phyloP scores from a whole-genome alignment of 2,797 vertebrate genomes.

The Oreochromis grahami region DNA sequence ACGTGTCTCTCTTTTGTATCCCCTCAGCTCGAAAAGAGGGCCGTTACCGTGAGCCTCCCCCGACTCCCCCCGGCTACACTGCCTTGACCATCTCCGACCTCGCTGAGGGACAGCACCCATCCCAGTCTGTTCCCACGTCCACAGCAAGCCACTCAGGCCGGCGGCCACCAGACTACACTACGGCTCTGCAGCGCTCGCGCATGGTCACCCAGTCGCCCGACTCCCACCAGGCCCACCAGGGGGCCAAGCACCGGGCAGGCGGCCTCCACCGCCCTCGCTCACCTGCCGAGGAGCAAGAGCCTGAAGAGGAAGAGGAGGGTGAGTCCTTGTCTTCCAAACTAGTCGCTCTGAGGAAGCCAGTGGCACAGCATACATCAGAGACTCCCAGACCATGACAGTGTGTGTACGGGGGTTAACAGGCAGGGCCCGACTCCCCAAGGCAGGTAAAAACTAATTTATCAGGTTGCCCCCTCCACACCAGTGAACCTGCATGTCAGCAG shows the following conservation, averaged over 20 bases:
- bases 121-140: constrained; percentile 70
- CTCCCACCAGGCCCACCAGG: constrained; percentile 74
- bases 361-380: constrained; percentile 69
- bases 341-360: constrained; percentile 78
- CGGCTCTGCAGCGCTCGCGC: constrained; percentile 94
- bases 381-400: constrained; percentile 73
- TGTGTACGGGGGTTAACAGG: constrained; percentile 65
- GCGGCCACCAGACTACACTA: constrained; percentile 94
- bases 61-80: constrained; percentile 94
- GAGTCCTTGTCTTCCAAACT: constrained; percentile 83
- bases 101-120: constrained; percentile 76
- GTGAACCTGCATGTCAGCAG: constrained; percentile 68
- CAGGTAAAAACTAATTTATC: constrained; percentile 69
- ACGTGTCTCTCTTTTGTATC: background rate
- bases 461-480: constrained; percentile 38
- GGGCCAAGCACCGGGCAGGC: constrained; percentile 54
- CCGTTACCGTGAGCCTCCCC: constrained; percentile 92
- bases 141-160: constrained; percentile 74
- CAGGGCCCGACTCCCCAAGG: constrained; percentile 68
- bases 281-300: constrained; percentile 81
- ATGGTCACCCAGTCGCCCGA: constrained; percentile 92
- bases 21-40: constrained; percentile 89
- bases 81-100: constrained; percentile 93
- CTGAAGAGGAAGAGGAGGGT: constrained; percentile 85
- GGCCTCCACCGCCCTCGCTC: constrained; percentile 77